These are phyloP conservation scores for Malacoraja senta DNA, from an alignment of 2,797 vertebrate genomes.

Conservation along the genomic window DNA sequence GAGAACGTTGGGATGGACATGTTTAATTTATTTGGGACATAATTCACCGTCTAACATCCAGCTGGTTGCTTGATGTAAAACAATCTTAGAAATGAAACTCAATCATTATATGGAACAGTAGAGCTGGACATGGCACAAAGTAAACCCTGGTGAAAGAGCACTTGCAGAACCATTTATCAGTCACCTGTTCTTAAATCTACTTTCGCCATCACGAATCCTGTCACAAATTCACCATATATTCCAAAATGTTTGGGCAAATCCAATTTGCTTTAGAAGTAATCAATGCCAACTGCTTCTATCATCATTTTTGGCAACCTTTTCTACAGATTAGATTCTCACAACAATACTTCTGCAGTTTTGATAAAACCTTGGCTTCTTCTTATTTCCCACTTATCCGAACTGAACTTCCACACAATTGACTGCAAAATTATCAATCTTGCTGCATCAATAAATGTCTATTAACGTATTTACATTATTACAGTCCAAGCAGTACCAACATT, in stretches of 20 bases:
- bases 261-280: not conserved
- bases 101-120: not conserved
- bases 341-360: not conserved
- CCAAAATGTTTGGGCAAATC: not conserved
- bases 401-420: not conserved
- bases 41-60: not conserved
- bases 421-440: not conserved
- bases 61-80: not conserved
- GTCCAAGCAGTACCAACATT: not conserved
- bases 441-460: not conserved
- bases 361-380: not conserved
- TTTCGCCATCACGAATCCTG: no score
- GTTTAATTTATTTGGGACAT: not conserved
- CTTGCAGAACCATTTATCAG: not conserved
- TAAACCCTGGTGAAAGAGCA: not conserved
- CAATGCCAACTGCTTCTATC: not conserved
- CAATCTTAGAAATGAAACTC: not conserved
- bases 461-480: not conserved
- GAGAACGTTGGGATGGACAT: not conserved
- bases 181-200: not conserved
- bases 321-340: not conserved
- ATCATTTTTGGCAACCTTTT: not conserved
- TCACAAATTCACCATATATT: not conserved
- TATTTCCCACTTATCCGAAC: not conserved
- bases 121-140: not conserved